phyloP scores from a whole-genome alignment of 2,888 invertebrate genomes.

The Auanema freiburgensis region DNA sequence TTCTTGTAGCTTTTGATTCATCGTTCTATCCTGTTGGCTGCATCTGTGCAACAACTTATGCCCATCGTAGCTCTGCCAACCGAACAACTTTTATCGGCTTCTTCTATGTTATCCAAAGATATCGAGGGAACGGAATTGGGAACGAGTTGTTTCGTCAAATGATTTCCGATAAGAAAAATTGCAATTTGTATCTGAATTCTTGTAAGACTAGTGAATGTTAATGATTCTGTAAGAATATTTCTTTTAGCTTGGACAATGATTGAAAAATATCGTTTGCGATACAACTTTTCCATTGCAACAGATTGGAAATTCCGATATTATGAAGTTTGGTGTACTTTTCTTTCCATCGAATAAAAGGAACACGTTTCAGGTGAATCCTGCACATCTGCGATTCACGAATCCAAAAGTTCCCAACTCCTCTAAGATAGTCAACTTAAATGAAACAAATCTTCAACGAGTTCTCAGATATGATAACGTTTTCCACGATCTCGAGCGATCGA shows the following conservation, averaged over 20 bases:
- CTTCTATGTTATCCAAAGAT: conserved; percentile 13
- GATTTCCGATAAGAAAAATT: conserved; percentile 9
- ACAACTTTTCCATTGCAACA: conserved; percentile 8
- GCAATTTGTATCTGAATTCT: conserved; percentile 13
- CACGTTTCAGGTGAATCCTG: not conserved
- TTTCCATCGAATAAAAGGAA: not conserved
- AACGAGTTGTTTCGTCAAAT: conserved; percentile 14
- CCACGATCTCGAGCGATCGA: conserved; percentile 11
- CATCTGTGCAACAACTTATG: conserved; percentile 13
- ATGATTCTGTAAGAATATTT: no score
- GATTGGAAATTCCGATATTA: conserved; percentile 12
- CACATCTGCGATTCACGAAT: not conserved
- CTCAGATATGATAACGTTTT: conserved; percentile 10
- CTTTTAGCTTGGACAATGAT: conserved; percentile 18
- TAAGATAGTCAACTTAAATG: not conserved
- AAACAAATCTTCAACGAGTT: conserved; percentile 7
- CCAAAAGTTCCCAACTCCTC: not conserved
- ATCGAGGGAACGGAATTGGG: conserved; percentile 14
- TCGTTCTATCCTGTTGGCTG: conserved; percentile 10
- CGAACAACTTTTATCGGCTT: conserved; percentile 12
- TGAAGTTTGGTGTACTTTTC: not conserved
- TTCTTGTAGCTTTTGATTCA: conserved; percentile 15
- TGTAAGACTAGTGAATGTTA: not conserved
- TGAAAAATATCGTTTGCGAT: conserved; percentile 11
- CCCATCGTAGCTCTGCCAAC: not conserved